Evolutionary conservation across 2,113 vertebrate species (phyloP).

Genomic region (Pampusana beccarii): DNA sequence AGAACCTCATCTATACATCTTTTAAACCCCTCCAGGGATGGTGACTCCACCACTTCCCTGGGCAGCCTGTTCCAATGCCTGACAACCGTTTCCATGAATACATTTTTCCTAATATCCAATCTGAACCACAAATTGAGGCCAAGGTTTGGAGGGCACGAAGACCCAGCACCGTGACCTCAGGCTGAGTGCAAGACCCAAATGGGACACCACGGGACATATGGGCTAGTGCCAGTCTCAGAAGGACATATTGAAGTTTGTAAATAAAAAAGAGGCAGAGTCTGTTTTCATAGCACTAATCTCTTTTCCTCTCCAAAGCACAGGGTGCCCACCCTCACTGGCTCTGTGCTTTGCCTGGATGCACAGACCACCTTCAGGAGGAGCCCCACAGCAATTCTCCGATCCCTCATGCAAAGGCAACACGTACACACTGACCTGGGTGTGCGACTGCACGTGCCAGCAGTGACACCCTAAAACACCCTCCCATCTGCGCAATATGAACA

Average conservation of each 20-base stretch:
- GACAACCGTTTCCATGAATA: too few relatives aligned
- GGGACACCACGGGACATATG: background rate
- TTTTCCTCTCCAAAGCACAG: background rate
- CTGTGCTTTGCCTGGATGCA: background rate
- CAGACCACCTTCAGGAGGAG: background rate
- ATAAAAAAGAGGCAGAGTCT: background rate
- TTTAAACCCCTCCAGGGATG: too few relatives aligned
- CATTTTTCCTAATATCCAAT: too few relatives aligned
- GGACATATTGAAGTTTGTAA: background rate
- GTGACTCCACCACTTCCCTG: too few relatives aligned
- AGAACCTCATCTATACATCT: too few relatives aligned
- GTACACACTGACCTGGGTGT: background rate
- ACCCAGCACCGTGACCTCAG: background rate
- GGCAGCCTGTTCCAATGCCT: too few relatives aligned
- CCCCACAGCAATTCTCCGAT: background rate
- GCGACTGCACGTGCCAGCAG: background rate
- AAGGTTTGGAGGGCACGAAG: background rate
- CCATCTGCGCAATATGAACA: background rate
- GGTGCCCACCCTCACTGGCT: background rate
- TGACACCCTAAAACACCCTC: background rate
- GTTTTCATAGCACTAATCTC: background rate
- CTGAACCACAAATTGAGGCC: too few relatives aligned
- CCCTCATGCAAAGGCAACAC: accelerated
- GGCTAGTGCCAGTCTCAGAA: background rate
- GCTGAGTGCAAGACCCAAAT: background rate